These are phyloP conservation scores for Diploptera punctata DNA, from an alignment of 2,888 invertebrate genomes.

Conservation along the genomic window DNA sequence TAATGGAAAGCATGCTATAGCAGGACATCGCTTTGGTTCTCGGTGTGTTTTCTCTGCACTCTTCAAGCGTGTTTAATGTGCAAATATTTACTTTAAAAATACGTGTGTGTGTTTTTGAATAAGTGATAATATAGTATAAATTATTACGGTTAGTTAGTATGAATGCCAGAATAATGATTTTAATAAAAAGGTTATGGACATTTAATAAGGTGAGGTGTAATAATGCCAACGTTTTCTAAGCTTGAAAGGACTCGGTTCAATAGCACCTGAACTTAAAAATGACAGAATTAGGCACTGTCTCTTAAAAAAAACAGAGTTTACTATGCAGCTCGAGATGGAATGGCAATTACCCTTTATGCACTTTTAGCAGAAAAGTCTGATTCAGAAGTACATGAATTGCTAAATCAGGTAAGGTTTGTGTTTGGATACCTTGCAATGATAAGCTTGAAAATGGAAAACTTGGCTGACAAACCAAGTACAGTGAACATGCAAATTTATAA, in stretches of 20 bases:
- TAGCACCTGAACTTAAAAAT: slow-evolving; percentile 35
- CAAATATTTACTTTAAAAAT: neutral
- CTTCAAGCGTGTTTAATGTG: neutral
- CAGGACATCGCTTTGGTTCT: neutral
- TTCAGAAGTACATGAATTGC: slow-evolving; percentile 66
- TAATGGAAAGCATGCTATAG: neutral
- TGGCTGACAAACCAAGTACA: neutral
- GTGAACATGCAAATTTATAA: slow-evolving; percentile 6
- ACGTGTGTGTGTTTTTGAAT: neutral
- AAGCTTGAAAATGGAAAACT: neutral
- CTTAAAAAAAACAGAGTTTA: slow-evolving; percentile 71
- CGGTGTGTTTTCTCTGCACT: too few relatives aligned
- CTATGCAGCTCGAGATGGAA: slow-evolving; percentile 83
- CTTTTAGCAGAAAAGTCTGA: slow-evolving; percentile 72
- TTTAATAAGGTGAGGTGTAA: neutral
- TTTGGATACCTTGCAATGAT: neutral
- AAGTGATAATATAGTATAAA: neutral
- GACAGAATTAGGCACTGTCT: slow-evolving; percentile 58
- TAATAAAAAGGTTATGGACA: neutral
- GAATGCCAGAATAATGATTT: neutral
- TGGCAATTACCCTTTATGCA: slow-evolving; percentile 79
- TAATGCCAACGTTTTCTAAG: slow-evolving; percentile 17
- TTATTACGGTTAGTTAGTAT: too few relatives aligned
- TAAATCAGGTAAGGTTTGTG: slow-evolving; percentile 68
- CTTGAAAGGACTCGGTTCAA: slow-evolving; percentile 11